Percentiles rank a stretch among this genome's conserved stretches.
Evolutionary conservation across 2,113 vertebrate genomes (phyloP).

Genomic region (Gobio gobio): DNA sequence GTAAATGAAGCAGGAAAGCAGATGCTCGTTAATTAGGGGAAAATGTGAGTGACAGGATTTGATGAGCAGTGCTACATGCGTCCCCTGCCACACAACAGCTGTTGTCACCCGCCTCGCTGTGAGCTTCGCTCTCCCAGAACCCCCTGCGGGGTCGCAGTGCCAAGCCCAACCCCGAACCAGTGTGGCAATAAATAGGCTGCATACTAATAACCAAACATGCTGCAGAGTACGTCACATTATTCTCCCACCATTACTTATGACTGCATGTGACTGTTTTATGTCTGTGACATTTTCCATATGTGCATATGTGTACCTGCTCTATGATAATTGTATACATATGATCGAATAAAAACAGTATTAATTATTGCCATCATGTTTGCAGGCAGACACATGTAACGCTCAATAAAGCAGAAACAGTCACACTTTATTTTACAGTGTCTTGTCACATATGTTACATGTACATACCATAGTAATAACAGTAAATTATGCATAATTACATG

Average conservation of each 20-base stretch:
- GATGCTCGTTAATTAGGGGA: slow-evolving; percentile 99
- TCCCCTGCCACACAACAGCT: slow-evolving; percentile 94
- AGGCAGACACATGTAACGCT: background rate
- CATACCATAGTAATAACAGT: too few species aligned
- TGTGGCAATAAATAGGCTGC: slow-evolving; percentile 46
- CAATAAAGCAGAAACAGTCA: background rate
- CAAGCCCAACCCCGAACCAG: slow-evolving; percentile 39
- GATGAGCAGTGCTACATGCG: slow-evolving; percentile 89
- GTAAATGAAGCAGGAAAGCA: slow-evolving; percentile 90
- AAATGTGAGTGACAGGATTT: slow-evolving; percentile 98
- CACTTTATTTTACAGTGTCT: too few species aligned
- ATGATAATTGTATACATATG: background rate
- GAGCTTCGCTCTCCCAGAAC: slow-evolving; percentile 51
- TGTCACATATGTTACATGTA: too few species aligned
- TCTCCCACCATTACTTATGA: slow-evolving; percentile 45
- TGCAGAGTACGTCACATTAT: background rate
- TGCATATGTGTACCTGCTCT: slow-evolving; percentile 36
- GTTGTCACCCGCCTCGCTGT: slow-evolving; percentile 76
- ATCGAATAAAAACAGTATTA: background rate
- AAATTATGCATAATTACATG: too few species aligned
- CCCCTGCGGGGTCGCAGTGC: slow-evolving; percentile 53
- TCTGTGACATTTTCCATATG: slow-evolving; percentile 24
- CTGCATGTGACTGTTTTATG: slow-evolving; percentile 49
- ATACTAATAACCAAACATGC: slow-evolving; percentile 45
- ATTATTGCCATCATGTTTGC: background rate